These are phyloP conservation scores for Spea multiplicata DNA, from an alignment of 2,113 vertebrate species.

Conservation along the genomic window DNA sequence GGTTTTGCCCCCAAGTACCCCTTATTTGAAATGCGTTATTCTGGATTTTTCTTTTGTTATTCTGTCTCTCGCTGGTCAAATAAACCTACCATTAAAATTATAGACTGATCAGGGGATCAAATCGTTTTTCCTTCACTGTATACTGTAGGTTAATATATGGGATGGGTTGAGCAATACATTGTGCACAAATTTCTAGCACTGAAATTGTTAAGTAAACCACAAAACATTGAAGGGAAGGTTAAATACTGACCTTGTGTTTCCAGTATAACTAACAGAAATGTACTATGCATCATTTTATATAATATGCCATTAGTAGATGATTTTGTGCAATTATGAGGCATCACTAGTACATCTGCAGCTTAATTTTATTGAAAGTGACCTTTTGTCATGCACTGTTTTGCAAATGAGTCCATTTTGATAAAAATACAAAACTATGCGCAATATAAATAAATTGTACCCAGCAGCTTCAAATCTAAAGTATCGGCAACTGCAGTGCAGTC, in stretches of 20 bases:
- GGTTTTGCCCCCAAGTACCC: too few relatives aligned
- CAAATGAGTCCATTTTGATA: not conserved
- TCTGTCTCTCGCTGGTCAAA: too few relatives aligned
- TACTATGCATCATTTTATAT: not conserved
- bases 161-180: too few relatives aligned
- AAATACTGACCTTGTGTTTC: not conserved
- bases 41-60: too few relatives aligned
- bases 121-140: too few relatives aligned
- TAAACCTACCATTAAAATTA: too few relatives aligned
- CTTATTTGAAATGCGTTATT: too few relatives aligned
- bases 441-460: not conserved
- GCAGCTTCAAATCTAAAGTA: not conserved
- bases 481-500: too few relatives aligned
- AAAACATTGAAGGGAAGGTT: not conserved
- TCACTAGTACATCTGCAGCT: not conserved
- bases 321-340: not conserved
- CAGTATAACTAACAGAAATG: not conserved
- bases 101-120: too few relatives aligned
- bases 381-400: slow-evolving; percentile 11
- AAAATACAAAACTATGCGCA: not conserved
- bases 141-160: too few relatives aligned
- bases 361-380: slow-evolving; percentile 18
- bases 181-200: not conserved
- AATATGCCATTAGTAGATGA: not conserved
- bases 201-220: not conserved